Percentiles rank a stretch among this genome's conserved stretches.
These are phyloP conservation scores for Cephalotes varians DNA, from an alignment of 2,888 invertebrate genomes.

Conservation along the genomic window DNA sequence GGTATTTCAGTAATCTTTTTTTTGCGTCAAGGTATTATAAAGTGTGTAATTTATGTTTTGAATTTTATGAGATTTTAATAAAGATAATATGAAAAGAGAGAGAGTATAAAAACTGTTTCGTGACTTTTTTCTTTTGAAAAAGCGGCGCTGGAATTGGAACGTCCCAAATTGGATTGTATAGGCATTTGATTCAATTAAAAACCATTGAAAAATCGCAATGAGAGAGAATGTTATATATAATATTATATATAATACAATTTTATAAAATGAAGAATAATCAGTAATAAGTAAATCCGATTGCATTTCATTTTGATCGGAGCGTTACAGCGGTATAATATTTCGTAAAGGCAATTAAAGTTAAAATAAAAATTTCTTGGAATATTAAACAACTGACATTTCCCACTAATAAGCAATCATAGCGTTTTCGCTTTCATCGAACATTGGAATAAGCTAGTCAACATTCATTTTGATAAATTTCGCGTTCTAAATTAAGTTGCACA, in stretches of 20 bases:
- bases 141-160: not conserved
- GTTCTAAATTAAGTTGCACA: not conserved
- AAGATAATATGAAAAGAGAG: not conserved
- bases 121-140: not conserved
- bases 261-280: constrained; percentile 22
- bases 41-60: not conserved
- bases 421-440: not conserved
- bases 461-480: constrained; percentile 13
- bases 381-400: constrained; percentile 33
- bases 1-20: not conserved
- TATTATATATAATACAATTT: constrained; percentile 17
- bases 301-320: constrained; percentile 31
- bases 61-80: constrained; percentile 21
- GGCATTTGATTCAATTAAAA: constrained; percentile 30
- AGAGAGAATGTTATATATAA: not conserved
- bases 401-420: constrained; percentile 2
- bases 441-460: not conserved
- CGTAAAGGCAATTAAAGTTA: constrained; percentile 19
- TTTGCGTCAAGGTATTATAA: not conserved
- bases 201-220: constrained; percentile 26
- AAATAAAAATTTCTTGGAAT: not conserved
- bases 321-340: constrained; percentile 6
- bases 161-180: constrained; percentile 1
- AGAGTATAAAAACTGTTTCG: constrained; percentile 10
- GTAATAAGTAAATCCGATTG: constrained; percentile 18